These are phyloP conservation scores for Bufo bufo DNA, from an alignment of 2,113 vertebrate species.

Conservation along the genomic window DNA sequence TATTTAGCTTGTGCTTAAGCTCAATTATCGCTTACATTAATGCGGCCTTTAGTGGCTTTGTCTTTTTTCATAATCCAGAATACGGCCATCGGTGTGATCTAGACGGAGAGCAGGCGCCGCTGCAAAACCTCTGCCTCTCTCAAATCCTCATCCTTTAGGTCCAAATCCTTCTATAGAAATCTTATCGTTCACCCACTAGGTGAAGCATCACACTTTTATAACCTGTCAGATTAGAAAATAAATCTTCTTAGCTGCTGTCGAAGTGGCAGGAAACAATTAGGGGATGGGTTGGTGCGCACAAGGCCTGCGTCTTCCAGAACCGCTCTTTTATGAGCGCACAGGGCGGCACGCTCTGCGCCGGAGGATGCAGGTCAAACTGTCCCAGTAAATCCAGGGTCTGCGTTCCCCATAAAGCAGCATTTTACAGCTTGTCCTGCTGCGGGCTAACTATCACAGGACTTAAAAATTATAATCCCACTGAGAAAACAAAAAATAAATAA, in stretches of 20 bases:
- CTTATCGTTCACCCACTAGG: not conserved
- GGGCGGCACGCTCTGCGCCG: not conserved
- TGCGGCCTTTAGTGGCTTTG: not conserved
- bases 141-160: not conserved
- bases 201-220: not conserved
- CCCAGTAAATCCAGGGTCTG: not conserved
- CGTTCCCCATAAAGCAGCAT: not conserved
- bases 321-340: not conserved
- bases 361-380: not conserved
- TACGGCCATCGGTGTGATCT: not conserved
- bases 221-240: conserved; percentile 26
- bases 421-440: not conserved
- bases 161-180: not conserved
- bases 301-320: not conserved
- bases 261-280: conserved; percentile 10
- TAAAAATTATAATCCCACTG: not conserved
- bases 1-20: no score
- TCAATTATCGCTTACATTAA: not conserved
- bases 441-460: not conserved
- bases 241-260: not conserved
- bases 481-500: not conserved
- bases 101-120: not conserved
- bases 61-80: not conserved
- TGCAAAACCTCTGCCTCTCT: not conserved
- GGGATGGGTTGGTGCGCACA: not conserved